These are phyloP conservation scores for Acanthurus tractus DNA, from an alignment of 2,797 vertebrate genomes.

Conservation along the genomic window DNA sequence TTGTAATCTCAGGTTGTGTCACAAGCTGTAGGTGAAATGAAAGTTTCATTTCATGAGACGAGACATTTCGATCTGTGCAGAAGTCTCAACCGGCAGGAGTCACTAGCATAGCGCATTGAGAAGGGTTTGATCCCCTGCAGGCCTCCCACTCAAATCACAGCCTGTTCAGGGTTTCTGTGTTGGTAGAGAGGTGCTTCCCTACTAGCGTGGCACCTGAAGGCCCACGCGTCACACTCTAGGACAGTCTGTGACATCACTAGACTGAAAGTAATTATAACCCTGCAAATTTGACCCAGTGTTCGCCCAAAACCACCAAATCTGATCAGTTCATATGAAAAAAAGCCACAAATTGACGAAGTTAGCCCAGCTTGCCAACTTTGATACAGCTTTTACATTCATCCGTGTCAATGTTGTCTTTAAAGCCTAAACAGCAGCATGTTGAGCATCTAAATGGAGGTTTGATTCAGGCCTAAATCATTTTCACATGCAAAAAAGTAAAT, in stretches of 20 bases:
- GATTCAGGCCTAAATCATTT: conserved; percentile 5
- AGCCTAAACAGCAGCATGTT: neutral
- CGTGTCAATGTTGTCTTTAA: neutral
- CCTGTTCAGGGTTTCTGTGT: neutral
- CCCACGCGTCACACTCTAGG: neutral
- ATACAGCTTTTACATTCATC: neutral
- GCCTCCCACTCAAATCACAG: conserved; percentile 1
- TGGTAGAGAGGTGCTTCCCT: neutral
- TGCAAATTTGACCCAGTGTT: neutral
- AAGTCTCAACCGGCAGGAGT: neutral
- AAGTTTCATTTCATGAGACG: neutral
- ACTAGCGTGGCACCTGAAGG: neutral
- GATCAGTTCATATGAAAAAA: neutral
- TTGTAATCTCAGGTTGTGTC: neutral
- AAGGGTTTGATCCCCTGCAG: neutral
- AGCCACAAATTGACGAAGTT: neutral
- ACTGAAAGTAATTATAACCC: neutral
- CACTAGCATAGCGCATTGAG: neutral
- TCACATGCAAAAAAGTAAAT: no score
- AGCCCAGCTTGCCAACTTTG: neutral
- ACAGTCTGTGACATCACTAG: no score
- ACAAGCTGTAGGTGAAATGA: neutral
- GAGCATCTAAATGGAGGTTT: neutral
- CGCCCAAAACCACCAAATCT: neutral
- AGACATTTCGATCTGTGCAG: neutral